Evolutionary conservation across 2,888 invertebrate genomes (phyloP).

Genomic region (Rhodophaea formosa): DNA sequence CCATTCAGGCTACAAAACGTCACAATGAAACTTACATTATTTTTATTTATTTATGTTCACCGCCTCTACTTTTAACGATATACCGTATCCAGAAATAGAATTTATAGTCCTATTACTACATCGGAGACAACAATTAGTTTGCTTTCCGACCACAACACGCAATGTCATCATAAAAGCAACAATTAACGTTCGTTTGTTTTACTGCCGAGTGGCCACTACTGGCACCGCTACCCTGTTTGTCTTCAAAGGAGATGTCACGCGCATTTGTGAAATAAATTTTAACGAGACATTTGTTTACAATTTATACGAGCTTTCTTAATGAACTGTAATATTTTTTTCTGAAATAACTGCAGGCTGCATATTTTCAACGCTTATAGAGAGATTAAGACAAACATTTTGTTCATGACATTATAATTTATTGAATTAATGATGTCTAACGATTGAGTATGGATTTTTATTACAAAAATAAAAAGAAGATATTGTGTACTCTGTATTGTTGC

Average conservation of each 20-base stretch:
- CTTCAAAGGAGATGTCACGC: constrained; percentile 65
- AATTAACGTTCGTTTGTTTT: constrained; percentile 73
- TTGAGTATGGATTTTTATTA: too few species aligned
- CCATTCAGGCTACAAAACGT: too few species aligned
- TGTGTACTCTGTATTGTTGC: too few species aligned
- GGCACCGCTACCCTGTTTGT: constrained; percentile 51
- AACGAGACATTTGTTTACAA: constrained; percentile 44
- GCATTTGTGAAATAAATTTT: constrained; percentile 49
- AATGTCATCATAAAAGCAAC: constrained; percentile 71
- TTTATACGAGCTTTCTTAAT: constrained; percentile 39
- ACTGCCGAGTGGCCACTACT: constrained; percentile 41
- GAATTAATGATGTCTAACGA: too few species aligned
- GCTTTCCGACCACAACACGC: constrained; percentile 66
- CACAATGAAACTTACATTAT: too few species aligned
- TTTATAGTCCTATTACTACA: constrained; percentile 19
- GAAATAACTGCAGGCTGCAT: constrained; percentile 22
- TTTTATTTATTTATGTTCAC: too few species aligned
- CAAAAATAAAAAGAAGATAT: too few species aligned
- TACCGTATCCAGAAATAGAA: constrained; percentile 28
- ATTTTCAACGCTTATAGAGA: too few species aligned
- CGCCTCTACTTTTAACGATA: not conserved
- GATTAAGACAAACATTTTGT: too few species aligned
- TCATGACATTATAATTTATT: too few species aligned
- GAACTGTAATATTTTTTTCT: constrained; percentile 30
- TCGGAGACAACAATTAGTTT: constrained; percentile 57